Percentiles rank a stretch among this genome's conserved stretches.
These are phyloP conservation scores for Mormyrus proboscirostris DNA, from an alignment of 2,797 vertebrate genomes.

Conservation along the genomic window DNA sequence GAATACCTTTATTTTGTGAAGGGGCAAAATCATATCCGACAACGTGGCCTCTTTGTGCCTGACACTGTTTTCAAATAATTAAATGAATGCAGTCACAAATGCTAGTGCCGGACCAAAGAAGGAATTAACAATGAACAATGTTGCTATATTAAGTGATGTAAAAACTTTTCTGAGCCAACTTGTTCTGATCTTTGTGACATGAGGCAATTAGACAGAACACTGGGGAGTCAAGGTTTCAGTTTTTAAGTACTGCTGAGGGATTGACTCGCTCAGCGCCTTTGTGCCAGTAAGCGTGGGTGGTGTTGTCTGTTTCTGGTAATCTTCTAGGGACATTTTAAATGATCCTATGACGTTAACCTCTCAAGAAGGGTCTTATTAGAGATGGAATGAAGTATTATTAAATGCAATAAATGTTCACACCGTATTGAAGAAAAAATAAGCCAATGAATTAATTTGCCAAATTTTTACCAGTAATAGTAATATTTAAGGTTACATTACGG, in stretches of 20 bases:
- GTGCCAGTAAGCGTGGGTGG: neutral
- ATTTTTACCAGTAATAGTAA: neutral
- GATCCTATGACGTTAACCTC: neutral
- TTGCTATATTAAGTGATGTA: neutral
- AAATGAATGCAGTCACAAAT: neutral
- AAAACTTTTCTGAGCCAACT: neutral
- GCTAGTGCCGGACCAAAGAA: neutral
- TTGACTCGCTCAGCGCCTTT: neutral
- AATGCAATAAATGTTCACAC: neutral
- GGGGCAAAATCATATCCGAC: neutral
- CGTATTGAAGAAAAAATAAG: neutral
- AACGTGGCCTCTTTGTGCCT: neutral
- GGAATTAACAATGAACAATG: neutral
- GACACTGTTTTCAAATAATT: neutral
- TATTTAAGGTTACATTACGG: neutral
- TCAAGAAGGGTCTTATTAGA: neutral
- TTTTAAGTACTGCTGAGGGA: neutral
- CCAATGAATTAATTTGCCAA: neutral
- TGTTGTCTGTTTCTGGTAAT: constrained; percentile 10
- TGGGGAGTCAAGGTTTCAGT: constrained; percentile 5
- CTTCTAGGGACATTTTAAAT: neutral
- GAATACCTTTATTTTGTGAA: neutral
- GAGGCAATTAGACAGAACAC: neutral
- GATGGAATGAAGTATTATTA: neutral
- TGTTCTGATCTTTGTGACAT: neutral